A percentile compares a stretch with the other conserved stretches of the same genome.
Conservation (phyloP, 2,888 invertebrate genomes). For the Sarcophaga rosellei region DNA sequence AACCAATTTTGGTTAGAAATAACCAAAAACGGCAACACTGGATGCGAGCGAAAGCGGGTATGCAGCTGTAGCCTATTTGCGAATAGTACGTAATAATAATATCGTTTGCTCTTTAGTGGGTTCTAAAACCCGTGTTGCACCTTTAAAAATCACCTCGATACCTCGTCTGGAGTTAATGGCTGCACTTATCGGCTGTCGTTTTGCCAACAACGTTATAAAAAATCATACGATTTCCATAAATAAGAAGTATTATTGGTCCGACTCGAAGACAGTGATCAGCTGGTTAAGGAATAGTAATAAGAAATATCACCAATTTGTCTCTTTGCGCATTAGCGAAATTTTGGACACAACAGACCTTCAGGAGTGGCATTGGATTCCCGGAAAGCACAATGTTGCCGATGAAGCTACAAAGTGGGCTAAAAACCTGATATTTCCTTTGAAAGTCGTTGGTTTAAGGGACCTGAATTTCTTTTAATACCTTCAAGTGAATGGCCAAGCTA, state of each 20-base stretch:
- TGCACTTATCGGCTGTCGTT: no score
- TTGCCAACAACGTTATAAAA: no score
- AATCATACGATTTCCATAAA: no score
- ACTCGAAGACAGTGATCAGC: slow-evolving; percentile 60
- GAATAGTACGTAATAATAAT: background rate
- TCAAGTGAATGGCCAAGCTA: slow-evolving; percentile 20
- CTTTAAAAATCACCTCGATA: slow-evolving; percentile 29
- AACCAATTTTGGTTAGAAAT: no score
- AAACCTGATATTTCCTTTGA: slow-evolving; percentile 8
- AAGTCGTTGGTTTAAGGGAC: slow-evolving; percentile 49
- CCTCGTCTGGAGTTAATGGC: no score
- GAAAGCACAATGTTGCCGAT: slow-evolving; percentile 6
- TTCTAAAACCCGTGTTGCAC: slow-evolving; percentile 43
- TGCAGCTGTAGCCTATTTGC: no score
- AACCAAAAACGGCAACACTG: no score
- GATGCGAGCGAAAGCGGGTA: slow-evolving; percentile 54
- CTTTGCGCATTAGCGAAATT: slow-evolving; percentile 52
- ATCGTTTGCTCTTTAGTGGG: slow-evolving; percentile 13
- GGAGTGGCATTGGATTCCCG: slow-evolving; percentile 13
- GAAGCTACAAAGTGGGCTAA: slow-evolving; percentile 56
- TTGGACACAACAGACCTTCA: background rate
- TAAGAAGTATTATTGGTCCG: no score
- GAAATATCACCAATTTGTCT: slow-evolving; percentile 61
- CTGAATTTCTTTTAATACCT: background rate
- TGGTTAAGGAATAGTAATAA: slow-evolving; percentile 39